phyloP scores from a whole-genome alignment of 2,888 invertebrate genomes.

The Alviniconcha strummeri region DNA sequence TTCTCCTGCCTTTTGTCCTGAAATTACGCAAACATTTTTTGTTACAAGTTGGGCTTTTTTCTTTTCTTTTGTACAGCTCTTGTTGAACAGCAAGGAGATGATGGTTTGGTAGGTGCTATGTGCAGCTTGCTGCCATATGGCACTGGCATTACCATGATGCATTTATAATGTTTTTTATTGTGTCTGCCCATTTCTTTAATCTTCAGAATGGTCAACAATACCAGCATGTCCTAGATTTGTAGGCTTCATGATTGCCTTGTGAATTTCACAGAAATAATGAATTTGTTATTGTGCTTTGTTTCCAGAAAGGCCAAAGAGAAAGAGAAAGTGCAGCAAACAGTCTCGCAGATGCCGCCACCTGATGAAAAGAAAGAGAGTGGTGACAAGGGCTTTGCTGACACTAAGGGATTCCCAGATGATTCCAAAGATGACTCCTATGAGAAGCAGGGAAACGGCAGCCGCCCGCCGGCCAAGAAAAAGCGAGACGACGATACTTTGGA shows the following conservation, averaged over 20 bases:
- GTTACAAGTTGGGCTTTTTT: neutral
- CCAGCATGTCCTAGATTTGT: too few relatives aligned
- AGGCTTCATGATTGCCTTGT: too few relatives aligned
- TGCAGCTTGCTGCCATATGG: too few relatives aligned
- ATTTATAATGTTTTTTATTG: neutral
- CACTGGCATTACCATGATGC: neutral
- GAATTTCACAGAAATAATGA: too few relatives aligned
- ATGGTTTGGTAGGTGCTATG: too few relatives aligned
- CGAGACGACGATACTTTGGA: constrained; percentile 54
- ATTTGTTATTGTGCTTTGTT: neutral
- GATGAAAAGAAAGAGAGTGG: constrained; percentile 32
- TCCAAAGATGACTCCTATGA: constrained; percentile 35
- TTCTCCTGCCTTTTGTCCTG: too few relatives aligned
- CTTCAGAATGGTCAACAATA: neutral
- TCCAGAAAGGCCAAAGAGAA: constrained; percentile 47
- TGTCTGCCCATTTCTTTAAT: neutral
- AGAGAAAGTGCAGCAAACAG: constrained; percentile 43
- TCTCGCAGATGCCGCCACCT: constrained; percentile 36
- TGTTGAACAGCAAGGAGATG: neutral
- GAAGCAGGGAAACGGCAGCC: constrained; percentile 45
- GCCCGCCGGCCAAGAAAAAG: constrained; percentile 64
- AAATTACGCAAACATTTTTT: too few relatives aligned
- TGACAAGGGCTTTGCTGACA: neutral
- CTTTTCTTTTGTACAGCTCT: neutral
- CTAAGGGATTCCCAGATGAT: constrained; percentile 19